A percentile compares a stretch with the other conserved stretches of the same genome.
These are phyloP conservation scores for Eretmocerus hayati DNA, from an alignment of 2,888 invertebrate genomes.

Conservation along the genomic window DNA sequence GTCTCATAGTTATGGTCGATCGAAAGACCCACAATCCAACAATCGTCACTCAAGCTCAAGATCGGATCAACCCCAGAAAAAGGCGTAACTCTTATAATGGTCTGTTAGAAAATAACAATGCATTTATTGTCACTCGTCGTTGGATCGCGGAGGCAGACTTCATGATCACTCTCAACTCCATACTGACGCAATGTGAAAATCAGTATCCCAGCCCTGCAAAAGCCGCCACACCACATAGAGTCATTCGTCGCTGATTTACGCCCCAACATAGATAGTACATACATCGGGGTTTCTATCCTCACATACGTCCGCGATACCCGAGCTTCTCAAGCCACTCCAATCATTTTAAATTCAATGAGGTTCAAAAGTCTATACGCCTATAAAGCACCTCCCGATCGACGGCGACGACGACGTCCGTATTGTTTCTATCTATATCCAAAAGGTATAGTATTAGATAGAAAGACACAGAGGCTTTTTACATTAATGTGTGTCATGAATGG, in stretches of 20 bases:
- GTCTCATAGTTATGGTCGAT: too few relatives aligned
- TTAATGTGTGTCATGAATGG: neutral
- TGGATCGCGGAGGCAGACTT: constrained; percentile 1
- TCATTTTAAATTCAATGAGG: constrained; percentile 29
- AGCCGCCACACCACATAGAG: neutral
- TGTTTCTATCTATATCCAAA: constrained; percentile 25
- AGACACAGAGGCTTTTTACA: neutral
- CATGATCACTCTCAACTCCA: too few relatives aligned
- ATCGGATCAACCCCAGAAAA: too few relatives aligned
- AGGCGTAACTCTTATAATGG: too few relatives aligned
- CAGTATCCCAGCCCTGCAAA: constrained; percentile 19
- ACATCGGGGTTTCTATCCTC: constrained; percentile 11
- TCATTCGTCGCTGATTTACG: constrained; percentile 18
- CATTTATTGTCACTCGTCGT: constrained; percentile 17
- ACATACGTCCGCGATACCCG: neutral
- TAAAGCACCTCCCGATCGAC: constrained; percentile 14
- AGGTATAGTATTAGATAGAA: too few relatives aligned
- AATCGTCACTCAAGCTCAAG: too few relatives aligned
- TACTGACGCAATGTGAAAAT: constrained; percentile 23
- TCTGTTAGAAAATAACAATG: constrained; percentile 12
- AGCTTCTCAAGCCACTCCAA: constrained; percentile 11
- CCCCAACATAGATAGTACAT: constrained; percentile 6
- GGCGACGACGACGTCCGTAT: constrained; percentile 28
- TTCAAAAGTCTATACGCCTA: constrained; percentile 19
- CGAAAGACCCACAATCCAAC: too few relatives aligned